Percentiles rank a stretch among this genome's conserved stretches.
phyloP scores from a whole-genome alignment of 2,113 vertebrate genomes.

The Anarrhichthys ocellatus region DNA sequence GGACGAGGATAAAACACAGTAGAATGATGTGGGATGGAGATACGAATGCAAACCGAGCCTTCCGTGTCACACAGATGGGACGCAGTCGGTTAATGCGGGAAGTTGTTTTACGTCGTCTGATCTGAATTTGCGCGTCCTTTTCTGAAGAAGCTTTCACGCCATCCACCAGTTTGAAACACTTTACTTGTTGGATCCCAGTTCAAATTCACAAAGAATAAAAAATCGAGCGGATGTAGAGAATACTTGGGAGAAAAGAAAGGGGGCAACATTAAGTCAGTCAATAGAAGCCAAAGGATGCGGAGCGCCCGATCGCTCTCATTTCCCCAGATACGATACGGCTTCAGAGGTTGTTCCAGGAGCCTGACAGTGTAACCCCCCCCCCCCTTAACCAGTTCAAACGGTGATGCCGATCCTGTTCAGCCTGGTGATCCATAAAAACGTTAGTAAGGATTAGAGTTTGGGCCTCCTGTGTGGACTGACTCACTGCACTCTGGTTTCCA shows the following conservation, averaged over 20 bases:
- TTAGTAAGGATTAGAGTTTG: constrained; percentile 54
- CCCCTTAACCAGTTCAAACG: constrained; percentile 59
- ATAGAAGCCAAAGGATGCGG: constrained; percentile 50
- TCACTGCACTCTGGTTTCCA: constrained; percentile 32
- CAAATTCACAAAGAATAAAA: constrained; percentile 17
- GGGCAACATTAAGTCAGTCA: constrained; percentile 31
- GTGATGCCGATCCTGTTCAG: constrained; percentile 62
- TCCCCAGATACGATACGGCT: constrained; percentile 24
- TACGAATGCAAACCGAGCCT: neutral
- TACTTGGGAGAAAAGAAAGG: constrained; percentile 30
- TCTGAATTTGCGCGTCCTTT: constrained; percentile 39
- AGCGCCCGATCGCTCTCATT: constrained; percentile 8
- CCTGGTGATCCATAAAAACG: constrained; percentile 56
- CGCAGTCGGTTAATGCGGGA: neutral
- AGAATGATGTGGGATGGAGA: neutral
- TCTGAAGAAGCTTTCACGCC: constrained; percentile 19
- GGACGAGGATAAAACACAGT: constrained; percentile 8
- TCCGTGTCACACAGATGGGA: constrained; percentile 24
- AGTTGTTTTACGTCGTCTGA: constrained; percentile 32
- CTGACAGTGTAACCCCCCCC: constrained; percentile 41
- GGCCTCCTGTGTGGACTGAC: constrained; percentile 58
- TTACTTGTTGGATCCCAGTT: constrained; percentile 40
- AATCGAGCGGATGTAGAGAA: constrained; percentile 27
- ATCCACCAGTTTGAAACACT: constrained; percentile 31
- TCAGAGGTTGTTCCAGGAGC: constrained; percentile 57